Base-by-base conservation (phyloP, 2,113 vertebrate genomes). In the Onychostoma macrolepis region DNA sequence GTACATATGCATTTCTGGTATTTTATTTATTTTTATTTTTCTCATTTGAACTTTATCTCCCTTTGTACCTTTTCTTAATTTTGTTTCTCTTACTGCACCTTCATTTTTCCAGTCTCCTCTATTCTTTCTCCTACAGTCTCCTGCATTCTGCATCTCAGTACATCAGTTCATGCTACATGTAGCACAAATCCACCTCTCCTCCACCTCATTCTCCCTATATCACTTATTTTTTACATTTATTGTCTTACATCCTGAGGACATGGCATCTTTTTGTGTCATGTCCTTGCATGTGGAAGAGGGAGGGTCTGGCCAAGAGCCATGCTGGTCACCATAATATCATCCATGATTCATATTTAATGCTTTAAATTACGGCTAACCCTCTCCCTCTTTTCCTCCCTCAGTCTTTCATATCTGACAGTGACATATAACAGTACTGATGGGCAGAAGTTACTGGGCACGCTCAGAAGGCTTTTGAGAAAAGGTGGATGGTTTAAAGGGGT, bases 291-390 rank as follows among this genome's bases (percentile, higher is more conserved):
- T 63, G 84, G 38, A 76, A 4, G 4, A 82, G 30, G 56, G 81
- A 84, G 80, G 50, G 17, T 53, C 76, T 45, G 41, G 48, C 72
- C 58, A 48, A 79, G 74, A 76, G 19, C 38, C 53, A 43, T 12
- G 7, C 61, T 77, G 17, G 38, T 76, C 45, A 10, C 58, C 69
- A 8, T 80, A n/a, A 87, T 83, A 84, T 75, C 85, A 71, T 61
- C 67, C 86, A 76, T 78, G 48, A 90, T 91, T 88, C 87, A 87
- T 87, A 87, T 91, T 89, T 89, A 89, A 91, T 90, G 75, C 85
- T 89, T 86, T 83, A 85, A 88, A 85, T 50, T 48, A 87, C 30
- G 33, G 12, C 81, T 10, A 13, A 15, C 41, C 85, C 63, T 67
- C 33, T 76, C 56, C 56, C 67, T 72, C 17, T 72, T 56, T 88